Evolutionary conservation across 2,888 invertebrate genomes (phyloP), one percentile per base, ranked within the genome.

Genomic region (Leuctra nigra): DNA sequence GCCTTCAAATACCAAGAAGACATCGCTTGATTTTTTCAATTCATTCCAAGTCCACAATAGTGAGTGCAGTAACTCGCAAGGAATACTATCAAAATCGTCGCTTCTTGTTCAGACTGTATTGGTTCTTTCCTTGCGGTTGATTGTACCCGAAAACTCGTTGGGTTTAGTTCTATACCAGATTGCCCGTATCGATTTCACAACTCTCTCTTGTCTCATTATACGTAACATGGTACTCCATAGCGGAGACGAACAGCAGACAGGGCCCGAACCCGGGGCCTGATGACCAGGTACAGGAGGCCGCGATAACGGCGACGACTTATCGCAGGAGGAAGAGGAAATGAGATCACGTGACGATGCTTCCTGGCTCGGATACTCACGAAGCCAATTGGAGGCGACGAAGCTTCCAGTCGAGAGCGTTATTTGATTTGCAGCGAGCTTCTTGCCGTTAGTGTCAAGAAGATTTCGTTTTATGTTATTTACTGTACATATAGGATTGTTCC

Each of bases 201-300:
- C 53, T 48, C 57, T 53, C 57, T 41, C 57, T 53, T 57, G 57
- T 57, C 57, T 57, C 57, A 57, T 57, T 57, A 57, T 57, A 57
- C 57, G 57, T 57, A 47, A 57, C 57, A 57, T 47, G 54, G 36
- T 29, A 22, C 53, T 47, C 47, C 52, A 56, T 56, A 52, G 56
- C 23, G 14, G 55, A 33, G 44, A 47, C 48, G 33, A 33, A 39
- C 39, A 48, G 35, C 55, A 55, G 48, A 36, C 23, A 24, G 46
- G 56, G 53, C 53, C 33, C 36, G 53, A 53, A 46, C 56, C 56
- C 44, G 39, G 54, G 44, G 16, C 23, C 23, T 20, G 44, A n/a
- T 2, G 44, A 23, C 20, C 23, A 4, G 44, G 4, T n/a, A 23
- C 7, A 13, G 23, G 23, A 2, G 22, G 23, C 2, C 13, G 44